These are phyloP conservation scores for Manis pentadactyla DNA, from an alignment of 2,797 vertebrate genomes.

Conservation along the genomic window DNA sequence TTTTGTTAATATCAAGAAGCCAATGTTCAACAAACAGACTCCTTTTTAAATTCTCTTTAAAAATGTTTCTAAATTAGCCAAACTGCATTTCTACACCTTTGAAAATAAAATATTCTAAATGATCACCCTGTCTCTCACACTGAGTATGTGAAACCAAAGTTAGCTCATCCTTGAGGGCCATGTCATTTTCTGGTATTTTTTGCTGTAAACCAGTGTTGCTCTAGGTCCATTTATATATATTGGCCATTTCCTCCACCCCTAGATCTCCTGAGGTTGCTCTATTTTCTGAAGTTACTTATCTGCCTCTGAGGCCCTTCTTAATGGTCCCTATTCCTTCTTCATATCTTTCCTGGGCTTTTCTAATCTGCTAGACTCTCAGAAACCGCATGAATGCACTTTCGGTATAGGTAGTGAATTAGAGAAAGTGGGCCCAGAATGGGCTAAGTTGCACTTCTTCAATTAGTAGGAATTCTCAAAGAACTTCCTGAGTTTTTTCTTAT, in stretches of 20 bases:
- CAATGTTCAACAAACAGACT: neutral
- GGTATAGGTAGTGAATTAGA: neutral
- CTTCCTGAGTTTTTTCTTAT: neutral
- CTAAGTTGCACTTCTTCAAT: neutral
- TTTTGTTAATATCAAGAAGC: neutral
- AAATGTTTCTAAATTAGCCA: neutral
- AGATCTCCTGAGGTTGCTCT: neutral
- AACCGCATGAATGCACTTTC: neutral
- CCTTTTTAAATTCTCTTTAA: neutral
- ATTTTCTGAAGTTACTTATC: neutral
- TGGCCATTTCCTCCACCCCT: neutral
- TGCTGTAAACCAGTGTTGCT: neutral
- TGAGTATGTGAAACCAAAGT: neutral
- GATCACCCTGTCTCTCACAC: neutral
- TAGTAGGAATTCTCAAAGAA: constrained; percentile 24
- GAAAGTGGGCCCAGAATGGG: neutral
- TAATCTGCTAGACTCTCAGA: neutral
- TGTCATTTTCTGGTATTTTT: neutral
- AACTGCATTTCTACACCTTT: constrained; percentile 24
- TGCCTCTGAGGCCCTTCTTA: neutral
- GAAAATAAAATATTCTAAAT: neutral
- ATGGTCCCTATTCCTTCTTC: neutral
- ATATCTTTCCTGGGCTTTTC: neutral
- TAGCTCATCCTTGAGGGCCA: neutral
- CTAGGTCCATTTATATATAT: neutral